Evolutionary conservation across 2,888 invertebrate genomes (phyloP).

Genomic region (Nasonia oneida): DNA sequence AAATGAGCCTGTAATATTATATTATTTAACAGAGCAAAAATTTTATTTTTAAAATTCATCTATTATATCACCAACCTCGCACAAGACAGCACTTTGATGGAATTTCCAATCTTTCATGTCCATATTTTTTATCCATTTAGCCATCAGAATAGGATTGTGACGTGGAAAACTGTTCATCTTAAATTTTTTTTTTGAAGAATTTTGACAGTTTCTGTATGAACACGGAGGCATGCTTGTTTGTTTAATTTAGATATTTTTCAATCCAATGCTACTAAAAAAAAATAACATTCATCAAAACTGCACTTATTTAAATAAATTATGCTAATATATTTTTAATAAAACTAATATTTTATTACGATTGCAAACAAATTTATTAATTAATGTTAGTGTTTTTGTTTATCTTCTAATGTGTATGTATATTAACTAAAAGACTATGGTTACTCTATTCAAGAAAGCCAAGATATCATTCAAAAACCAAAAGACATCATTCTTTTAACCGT

Average conservation of each 20-base stretch:
- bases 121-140: conserved; percentile 35
- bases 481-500: no score
- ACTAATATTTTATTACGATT: no score
- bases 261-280: neutral
- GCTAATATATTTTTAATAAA: no score
- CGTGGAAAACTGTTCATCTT: conserved; percentile 45
- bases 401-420: no score
- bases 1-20: conserved; percentile 49
- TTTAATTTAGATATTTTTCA: neutral
- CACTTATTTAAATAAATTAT: neutral
- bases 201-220: conserved; percentile 8
- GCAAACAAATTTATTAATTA: no score
- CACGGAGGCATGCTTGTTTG: conserved; percentile 30
- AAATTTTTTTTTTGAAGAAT: conserved; percentile 43
- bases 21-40: neutral
- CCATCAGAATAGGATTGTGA: conserved; percentile 19
- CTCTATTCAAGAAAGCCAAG: no score
- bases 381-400: no score
- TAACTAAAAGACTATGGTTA: no score
- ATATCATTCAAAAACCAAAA: no score
- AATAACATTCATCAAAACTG: neutral
- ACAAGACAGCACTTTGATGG: conserved; percentile 16
- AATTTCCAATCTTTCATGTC: neutral
- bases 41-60: neutral
- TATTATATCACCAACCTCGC: conserved; percentile 32